Conservation (phyloP, 2,888 invertebrate species). For the Nasonia oneida region DNA sequence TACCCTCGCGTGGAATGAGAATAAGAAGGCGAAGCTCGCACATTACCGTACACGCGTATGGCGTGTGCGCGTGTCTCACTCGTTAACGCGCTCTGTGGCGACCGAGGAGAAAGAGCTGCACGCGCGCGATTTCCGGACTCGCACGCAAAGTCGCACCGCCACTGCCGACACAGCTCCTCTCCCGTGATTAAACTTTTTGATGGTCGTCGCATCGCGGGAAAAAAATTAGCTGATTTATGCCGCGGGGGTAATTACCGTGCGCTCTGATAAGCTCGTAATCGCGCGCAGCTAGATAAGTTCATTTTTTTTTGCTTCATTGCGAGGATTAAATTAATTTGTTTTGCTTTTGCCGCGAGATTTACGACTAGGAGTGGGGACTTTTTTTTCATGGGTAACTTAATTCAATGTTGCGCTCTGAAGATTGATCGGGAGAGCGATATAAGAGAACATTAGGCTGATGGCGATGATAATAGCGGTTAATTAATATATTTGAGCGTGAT, state of each 20-base stretch:
- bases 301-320: no score
- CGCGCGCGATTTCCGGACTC: slow-evolving; percentile 13
- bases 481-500: not conserved
- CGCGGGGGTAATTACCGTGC: slow-evolving; percentile 13
- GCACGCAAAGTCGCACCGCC: not conserved
- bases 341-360: not conserved
- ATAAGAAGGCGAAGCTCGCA: slow-evolving; percentile 11
- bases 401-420: not conserved
- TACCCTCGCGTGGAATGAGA: not conserved
- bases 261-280: slow-evolving; percentile 1
- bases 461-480: not conserved
- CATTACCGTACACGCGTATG: not conserved
- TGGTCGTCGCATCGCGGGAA: not conserved
- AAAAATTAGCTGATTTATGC: slow-evolving; percentile 29
- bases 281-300: not conserved
- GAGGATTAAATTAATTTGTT: not conserved
- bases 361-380: not conserved
- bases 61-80: slow-evolving; percentile 14
- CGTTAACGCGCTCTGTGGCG: not conserved
- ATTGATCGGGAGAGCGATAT: not conserved
- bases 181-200: not conserved
- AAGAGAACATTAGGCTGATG: not conserved
- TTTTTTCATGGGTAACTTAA: not conserved
- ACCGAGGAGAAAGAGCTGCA: not conserved
- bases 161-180: not conserved